These are phyloP conservation scores for Drosophila peninsularis DNA, from an alignment of 2,888 invertebrate species.

Conservation along the genomic window DNA sequence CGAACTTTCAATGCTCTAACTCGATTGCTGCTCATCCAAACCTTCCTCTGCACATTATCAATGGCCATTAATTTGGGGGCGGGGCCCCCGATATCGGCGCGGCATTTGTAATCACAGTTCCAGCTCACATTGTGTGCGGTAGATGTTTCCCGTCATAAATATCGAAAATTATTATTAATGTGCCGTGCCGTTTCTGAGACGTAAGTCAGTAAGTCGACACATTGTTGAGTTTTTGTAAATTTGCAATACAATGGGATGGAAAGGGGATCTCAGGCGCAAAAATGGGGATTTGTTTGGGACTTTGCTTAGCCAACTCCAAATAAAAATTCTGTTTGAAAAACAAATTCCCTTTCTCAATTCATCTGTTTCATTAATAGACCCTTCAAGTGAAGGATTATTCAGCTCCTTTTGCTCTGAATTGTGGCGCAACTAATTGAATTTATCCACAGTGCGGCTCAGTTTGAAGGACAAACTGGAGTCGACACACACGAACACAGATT, in stretches of 20 bases:
- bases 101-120: conserved; percentile 73
- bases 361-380: no score
- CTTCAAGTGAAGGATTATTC: no score
- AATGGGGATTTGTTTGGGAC: not conserved
- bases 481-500: conserved; percentile 48
- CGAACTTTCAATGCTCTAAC: conserved; percentile 70
- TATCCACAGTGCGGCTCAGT: conserved; percentile 47
- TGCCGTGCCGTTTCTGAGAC: conserved; percentile 44
- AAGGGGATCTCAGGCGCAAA: not conserved
- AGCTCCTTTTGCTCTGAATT: not conserved
- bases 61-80: conserved; percentile 50
- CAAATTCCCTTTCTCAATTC: no score
- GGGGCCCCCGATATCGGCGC: conserved; percentile 21
- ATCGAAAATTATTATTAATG: conserved; percentile 79
- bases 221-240: conserved; percentile 49
- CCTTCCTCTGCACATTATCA: conserved; percentile 53
- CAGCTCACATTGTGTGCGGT: conserved; percentile 64
- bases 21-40: conserved; percentile 35
- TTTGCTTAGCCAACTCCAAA: not conserved
- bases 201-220: conserved; percentile 53
- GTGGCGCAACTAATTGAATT: conserved; percentile 14
- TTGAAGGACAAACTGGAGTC: conserved; percentile 63
- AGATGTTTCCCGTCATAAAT: conserved; percentile 77
- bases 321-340: no score
- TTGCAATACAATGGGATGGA: conserved; percentile 35